phyloP scores from a whole-genome alignment of 2,113 vertebrate species.

The Engraulis encrasicolus region DNA sequence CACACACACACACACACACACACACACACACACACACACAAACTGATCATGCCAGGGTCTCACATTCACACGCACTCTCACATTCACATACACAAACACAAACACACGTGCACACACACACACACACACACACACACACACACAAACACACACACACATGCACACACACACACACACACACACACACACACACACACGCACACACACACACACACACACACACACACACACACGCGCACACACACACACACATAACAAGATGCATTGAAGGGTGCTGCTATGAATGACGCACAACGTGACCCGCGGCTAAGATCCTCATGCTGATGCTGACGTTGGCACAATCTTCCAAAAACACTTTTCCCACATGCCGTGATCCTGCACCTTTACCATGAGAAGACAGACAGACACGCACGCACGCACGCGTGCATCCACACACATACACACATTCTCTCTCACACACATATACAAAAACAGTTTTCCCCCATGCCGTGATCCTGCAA shows the following conservation, averaged over 20 bases:
- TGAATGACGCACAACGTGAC: neutral
- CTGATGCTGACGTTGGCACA: too few species aligned
- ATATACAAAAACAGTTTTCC: neutral
- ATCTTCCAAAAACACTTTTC: too few species aligned
- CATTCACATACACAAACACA: too few species aligned
- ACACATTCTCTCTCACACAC: neutral
- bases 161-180: too few species aligned
- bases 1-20: neutral
- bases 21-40: neutral
- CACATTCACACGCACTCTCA: too few species aligned
- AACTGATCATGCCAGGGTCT: too few species aligned
- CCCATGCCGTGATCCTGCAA: neutral
- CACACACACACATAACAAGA: neutral
- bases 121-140: too few species aligned
- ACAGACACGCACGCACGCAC: neutral
- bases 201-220: neutral
- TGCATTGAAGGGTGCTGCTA: too few species aligned
- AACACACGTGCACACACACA: neutral
- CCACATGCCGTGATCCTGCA: too few species aligned
- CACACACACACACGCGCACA: neutral
- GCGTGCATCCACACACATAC: neutral
- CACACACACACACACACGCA: too few species aligned
- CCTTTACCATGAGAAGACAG: neutral
- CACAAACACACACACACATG: too few species aligned
- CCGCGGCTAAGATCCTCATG: too few species aligned